phyloP scores from a whole-genome alignment of 2,888 invertebrate species.

The Lasioglossum morio region DNA sequence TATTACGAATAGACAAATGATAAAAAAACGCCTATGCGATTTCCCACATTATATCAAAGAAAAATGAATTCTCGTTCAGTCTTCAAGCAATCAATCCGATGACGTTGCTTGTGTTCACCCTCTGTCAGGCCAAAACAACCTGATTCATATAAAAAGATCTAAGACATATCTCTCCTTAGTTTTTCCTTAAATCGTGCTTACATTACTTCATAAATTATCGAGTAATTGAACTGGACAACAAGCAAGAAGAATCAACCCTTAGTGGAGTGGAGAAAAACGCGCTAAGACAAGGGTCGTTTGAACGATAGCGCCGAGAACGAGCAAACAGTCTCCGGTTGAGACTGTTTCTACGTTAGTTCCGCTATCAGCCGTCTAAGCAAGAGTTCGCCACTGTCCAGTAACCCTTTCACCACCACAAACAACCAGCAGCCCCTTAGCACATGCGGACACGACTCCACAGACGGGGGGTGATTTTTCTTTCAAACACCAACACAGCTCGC shows the following conservation, averaged over 20 bases:
- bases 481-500: constrained; percentile 76
- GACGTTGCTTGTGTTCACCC: background rate
- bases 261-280: background rate
- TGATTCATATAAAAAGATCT: background rate
- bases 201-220: background rate
- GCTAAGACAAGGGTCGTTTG: background rate
- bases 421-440: constrained; percentile 79
- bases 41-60: background rate
- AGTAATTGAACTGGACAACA: background rate
- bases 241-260: background rate
- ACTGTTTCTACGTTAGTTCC: constrained; percentile 78
- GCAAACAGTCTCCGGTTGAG: constrained; percentile 56
- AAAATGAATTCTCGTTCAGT: background rate
- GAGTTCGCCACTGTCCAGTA: constrained; percentile 85
- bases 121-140: background rate
- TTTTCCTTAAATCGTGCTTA: background rate
- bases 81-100: background rate
- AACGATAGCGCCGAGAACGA: constrained; percentile 22
- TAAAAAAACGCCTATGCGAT: background rate
- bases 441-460: constrained; percentile 73
- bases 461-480: constrained; percentile 81
- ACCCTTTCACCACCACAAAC: constrained; percentile 80
- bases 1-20: background rate
- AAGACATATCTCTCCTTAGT: too few species aligned
- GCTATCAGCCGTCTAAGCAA: constrained; percentile 81